These are phyloP conservation scores for Petrocephalus sullivani DNA, from an alignment of 2,797 vertebrate species.

Conservation along the genomic window DNA sequence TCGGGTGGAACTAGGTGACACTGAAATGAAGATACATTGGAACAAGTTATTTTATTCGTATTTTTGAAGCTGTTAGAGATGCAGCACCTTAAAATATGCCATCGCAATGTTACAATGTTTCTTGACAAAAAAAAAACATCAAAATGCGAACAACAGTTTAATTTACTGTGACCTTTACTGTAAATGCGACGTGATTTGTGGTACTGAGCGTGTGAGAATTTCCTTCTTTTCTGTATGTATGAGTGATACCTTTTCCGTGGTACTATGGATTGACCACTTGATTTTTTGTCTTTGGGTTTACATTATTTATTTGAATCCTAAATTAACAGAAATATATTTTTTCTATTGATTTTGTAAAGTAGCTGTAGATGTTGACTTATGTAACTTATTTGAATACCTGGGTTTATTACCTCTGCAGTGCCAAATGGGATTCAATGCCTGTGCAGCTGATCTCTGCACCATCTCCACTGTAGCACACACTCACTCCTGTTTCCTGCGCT, in stretches of 20 bases:
- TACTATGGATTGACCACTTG: conserved; percentile 33
- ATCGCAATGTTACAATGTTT: conserved; percentile 26
- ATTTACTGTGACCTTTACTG: conserved; percentile 33
- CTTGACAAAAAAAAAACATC: conserved; percentile 8
- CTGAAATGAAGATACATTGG: conserved; percentile 21
- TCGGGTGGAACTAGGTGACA: conserved; percentile 28
- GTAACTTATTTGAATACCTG: conserved; percentile 34
- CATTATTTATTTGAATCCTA: conserved; percentile 51
- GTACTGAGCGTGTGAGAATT: conserved; percentile 27
- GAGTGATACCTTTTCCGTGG: conserved; percentile 28
- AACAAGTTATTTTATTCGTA: conserved; percentile 35
- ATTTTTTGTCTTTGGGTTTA: conserved; percentile 38
- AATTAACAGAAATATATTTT: conserved; percentile 53
- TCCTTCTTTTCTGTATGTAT: conserved; percentile 36
- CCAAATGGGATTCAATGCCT: conserved; percentile 29
- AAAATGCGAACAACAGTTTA: conserved; percentile 17
- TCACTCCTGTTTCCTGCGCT: background rate
- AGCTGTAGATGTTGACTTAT: conserved; percentile 33
- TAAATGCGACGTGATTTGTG: conserved; percentile 39
- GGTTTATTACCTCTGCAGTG: conserved; percentile 33
- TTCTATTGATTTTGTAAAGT: conserved; percentile 46
- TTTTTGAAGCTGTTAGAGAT: conserved; percentile 42
- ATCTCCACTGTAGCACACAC: conserved; percentile 2
- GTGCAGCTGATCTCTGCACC: conserved; percentile 23
- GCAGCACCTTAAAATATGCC: conserved; percentile 25